These are phyloP conservation scores for Gerosis bhagava DNA, from an alignment of 2,888 invertebrate genomes.

Conservation along the genomic window DNA sequence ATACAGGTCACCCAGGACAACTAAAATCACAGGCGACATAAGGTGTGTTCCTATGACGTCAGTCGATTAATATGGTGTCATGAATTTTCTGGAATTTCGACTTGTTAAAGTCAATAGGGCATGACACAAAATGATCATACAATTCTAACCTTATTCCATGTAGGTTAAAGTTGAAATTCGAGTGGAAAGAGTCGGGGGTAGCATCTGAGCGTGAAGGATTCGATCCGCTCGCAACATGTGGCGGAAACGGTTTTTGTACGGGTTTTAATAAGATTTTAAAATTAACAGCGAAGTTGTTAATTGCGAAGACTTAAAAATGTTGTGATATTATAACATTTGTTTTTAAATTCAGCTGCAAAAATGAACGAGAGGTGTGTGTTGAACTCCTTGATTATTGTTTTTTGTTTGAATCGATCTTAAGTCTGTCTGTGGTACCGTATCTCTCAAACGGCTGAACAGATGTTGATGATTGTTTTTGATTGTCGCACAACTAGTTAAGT, in stretches of 20 bases:
- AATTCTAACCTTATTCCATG: slow-evolving; percentile 25
- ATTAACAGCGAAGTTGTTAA: slow-evolving; percentile 18
- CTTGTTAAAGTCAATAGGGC: slow-evolving; percentile 7
- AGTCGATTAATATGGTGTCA: no score
- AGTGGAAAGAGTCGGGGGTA: slow-evolving; percentile 9
- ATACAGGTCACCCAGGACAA: no score
- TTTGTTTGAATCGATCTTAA: no score
- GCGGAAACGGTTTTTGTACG: slow-evolving; percentile 56
- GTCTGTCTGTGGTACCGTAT: no score
- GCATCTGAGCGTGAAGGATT: slow-evolving; percentile 50
- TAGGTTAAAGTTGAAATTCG: slow-evolving; percentile 28
- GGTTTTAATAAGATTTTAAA: slow-evolving; percentile 37
- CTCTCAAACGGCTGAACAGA: no score
- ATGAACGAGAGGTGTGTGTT: no score
- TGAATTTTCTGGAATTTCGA: background rate
- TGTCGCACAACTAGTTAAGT: no score
- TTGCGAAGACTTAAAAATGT: slow-evolving; percentile 31
- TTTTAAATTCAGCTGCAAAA: background rate
- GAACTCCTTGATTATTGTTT: no score
- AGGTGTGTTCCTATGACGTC: slow-evolving; percentile 6
- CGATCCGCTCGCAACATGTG: slow-evolving; percentile 52
- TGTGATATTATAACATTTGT: background rate
- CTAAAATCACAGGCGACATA: background rate
- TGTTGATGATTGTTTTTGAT: no score
- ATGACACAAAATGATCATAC: background rate